These are phyloP conservation scores for Pygocentrus nattereri DNA, from an alignment of 2,797 vertebrate species.

Conservation along the genomic window DNA sequence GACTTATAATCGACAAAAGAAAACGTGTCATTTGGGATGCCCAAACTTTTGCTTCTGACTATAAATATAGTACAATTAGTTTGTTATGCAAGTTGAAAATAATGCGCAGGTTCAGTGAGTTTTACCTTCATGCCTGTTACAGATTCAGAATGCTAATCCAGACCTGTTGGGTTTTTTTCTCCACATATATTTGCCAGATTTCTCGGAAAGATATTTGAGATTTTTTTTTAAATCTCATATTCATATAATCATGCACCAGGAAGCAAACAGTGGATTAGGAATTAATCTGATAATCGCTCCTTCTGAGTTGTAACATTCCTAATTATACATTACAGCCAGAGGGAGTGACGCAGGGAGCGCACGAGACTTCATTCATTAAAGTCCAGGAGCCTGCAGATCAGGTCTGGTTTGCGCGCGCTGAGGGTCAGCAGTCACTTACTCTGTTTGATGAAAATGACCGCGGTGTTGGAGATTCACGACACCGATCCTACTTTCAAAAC, in stretches of 20 bases:
- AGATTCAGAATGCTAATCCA: too few species aligned
- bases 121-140: background rate
- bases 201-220: background rate
- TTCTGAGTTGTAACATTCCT: background rate
- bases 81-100: background rate
- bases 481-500: background rate
- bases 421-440: background rate
- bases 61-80: background rate
- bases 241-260: background rate
- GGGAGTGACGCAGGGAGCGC: background rate
- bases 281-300: background rate
- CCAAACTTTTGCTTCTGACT: too few species aligned
- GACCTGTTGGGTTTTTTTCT: background rate
- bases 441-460: background rate
- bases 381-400: too few species aligned
- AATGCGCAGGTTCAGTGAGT: background rate
- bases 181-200: background rate
- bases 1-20: background rate
- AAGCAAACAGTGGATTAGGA: background rate
- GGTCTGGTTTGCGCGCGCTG: too few species aligned
- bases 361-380: background rate
- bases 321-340: background rate
- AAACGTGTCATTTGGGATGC: too few species aligned
- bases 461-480: background rate
- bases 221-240: background rate